phyloP scores from a whole-genome alignment of 2,888 invertebrate species.

The Drosophila mercatorum region DNA sequence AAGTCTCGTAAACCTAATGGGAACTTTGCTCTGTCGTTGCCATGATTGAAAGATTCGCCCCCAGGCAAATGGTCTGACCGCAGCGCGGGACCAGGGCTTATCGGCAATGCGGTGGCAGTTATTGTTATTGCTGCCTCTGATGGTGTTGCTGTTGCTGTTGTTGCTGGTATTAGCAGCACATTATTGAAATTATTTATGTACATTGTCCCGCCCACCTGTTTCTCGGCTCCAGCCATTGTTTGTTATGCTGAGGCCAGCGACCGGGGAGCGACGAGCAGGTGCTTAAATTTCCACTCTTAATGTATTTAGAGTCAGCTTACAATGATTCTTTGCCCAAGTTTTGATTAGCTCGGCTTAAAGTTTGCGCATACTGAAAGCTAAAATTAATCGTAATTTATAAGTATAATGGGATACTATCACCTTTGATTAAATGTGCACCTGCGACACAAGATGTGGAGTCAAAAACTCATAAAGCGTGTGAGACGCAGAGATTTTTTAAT shows the following conservation, averaged over 20 bases:
- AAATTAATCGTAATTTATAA: slow-evolving; percentile 12
- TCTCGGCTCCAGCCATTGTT: slow-evolving; percentile 1
- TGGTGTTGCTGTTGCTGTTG: slow-evolving; percentile 25
- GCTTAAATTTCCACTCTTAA: slow-evolving; percentile 53
- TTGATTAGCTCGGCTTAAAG: slow-evolving; percentile 23
- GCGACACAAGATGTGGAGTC: not conserved
- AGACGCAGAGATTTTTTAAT: not conserved
- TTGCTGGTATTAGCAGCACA: slow-evolving; percentile 66
- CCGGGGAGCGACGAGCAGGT: slow-evolving; percentile 47
- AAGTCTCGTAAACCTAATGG: slow-evolving; percentile 54
- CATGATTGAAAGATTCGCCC: slow-evolving; percentile 60
- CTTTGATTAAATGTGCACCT: not conserved
- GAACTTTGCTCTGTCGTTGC: slow-evolving; percentile 41
- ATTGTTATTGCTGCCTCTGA: slow-evolving; percentile 35
- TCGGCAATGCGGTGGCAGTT: slow-evolving; percentile 29
- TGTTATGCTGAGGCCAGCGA: slow-evolving; percentile 40
- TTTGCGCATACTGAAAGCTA: not conserved
- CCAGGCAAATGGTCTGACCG: slow-evolving; percentile 58
- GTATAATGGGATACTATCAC: not conserved
- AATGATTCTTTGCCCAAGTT: slow-evolving; percentile 20
- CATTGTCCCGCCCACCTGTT: not conserved
- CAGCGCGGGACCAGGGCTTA: slow-evolving; percentile 32
- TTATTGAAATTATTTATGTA: slow-evolving; percentile 72
- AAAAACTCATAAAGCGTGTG: not conserved
- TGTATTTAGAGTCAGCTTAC: slow-evolving; percentile 36